A percentile compares a stretch with the other conserved stretches of the same genome.
phyloP scores from a whole-genome alignment of 2,797 vertebrate species.

The Coregonus sp. region DNA sequence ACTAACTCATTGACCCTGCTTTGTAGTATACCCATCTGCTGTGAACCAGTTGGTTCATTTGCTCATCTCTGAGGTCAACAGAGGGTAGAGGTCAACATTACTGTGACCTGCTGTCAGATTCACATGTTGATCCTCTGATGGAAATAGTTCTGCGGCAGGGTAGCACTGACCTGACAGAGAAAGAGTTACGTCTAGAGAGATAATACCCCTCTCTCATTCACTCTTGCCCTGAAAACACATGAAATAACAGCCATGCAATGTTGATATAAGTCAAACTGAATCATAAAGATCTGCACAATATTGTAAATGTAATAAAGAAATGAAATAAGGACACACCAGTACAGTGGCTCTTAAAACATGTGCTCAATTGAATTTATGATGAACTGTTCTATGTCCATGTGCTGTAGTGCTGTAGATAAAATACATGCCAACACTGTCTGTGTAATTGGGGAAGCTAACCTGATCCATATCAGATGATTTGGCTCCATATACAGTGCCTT shows the following conservation, averaged over 20 bases:
- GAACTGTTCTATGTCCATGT: constrained; percentile 3
- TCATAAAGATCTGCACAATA: not conserved
- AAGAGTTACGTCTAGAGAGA: not conserved
- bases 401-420: constrained; percentile 3
- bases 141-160: too few relatives aligned
- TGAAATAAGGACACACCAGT: not conserved
- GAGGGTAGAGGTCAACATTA: too few relatives aligned
- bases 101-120: too few relatives aligned
- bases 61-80: too few relatives aligned
- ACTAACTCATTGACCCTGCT: too few relatives aligned
- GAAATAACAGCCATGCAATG: not conserved
- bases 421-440: constrained; percentile 6
- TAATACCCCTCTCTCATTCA: not conserved
- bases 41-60: too few relatives aligned
- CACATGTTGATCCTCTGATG: too few relatives aligned
- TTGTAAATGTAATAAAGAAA: constrained; percentile 12
- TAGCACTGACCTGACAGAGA: not conserved
- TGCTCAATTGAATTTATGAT: constrained; percentile 8
- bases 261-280: not conserved
- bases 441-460: constrained; percentile 6
- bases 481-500: too few relatives aligned
- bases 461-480: constrained; percentile 8
- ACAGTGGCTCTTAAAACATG: constrained; percentile 13
- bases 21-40: too few relatives aligned
- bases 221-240: not conserved